A percentile compares a stretch with the other conserved stretches of the same genome.
These are phyloP conservation scores for Meghimatium bilineatum DNA, from an alignment of 2,888 invertebrate species.

Conservation along the genomic window DNA sequence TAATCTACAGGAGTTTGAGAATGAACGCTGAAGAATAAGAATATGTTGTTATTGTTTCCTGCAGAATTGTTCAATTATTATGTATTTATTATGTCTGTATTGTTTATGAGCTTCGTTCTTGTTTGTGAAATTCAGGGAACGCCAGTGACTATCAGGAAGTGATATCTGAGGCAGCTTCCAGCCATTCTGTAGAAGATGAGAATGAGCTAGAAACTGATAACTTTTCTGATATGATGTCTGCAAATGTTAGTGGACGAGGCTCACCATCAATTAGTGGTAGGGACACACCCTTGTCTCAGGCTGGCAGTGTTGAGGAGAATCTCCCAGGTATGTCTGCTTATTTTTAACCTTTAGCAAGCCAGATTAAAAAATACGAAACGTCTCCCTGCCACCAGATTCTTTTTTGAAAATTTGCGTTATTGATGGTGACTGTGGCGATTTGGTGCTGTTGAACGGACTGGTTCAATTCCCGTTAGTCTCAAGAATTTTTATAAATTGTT, in stretches of 20 bases:
- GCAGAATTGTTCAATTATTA: neutral
- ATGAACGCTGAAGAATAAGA: no score
- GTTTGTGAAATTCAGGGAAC: slow-evolving; percentile 80
- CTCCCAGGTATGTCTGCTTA: slow-evolving; percentile 41
- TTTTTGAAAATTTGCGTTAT: no score
- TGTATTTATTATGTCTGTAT: neutral
- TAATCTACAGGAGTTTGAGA: no score
- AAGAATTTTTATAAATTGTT: no score
- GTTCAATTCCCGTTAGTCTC: no score
- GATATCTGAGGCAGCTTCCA: slow-evolving; percentile 95
- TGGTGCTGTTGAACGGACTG: no score
- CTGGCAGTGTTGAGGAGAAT: slow-evolving; percentile 70
- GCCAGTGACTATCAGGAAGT: slow-evolving; percentile 95
- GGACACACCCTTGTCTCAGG: slow-evolving; percentile 95
- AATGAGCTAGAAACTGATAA: slow-evolving; percentile 85
- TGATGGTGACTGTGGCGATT: no score
- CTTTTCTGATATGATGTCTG: slow-evolving; percentile 97
- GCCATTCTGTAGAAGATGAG: slow-evolving; percentile 85
- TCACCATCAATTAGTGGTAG: slow-evolving; percentile 80
- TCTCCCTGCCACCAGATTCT: no score
- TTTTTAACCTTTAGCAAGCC: no score
- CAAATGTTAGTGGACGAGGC: slow-evolving; percentile 91
- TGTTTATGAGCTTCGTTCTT: neutral
- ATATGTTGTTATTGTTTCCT: no score
- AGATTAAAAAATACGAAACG: no score